These are phyloP conservation scores for Macrostomum lignano DNA, from an alignment of 1,140 invertebrate genomes.

Conservation along the genomic window DNA sequence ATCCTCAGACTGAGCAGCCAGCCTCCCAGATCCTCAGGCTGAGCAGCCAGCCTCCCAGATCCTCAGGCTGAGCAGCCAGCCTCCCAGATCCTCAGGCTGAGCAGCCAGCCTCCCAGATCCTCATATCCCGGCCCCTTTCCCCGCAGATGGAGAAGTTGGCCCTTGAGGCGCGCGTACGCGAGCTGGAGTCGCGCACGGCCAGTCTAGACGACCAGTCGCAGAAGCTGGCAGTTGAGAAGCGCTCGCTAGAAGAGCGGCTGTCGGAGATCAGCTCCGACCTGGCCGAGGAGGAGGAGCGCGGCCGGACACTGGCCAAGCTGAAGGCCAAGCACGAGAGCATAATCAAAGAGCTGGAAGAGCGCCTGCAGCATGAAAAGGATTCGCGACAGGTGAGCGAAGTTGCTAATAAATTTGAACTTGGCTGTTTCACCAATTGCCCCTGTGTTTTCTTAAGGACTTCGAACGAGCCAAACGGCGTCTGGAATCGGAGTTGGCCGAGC, in stretches of 20 bases:
- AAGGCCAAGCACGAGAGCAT: conserved; percentile 3
- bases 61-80: too few species aligned
- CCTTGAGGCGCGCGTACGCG: conserved; percentile 71
- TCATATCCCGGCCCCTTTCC: too few species aligned
- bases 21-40: too few species aligned
- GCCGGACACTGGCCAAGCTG: conserved; percentile 1
- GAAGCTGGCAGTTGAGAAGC: too few species aligned
- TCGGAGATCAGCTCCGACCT: conserved; percentile 2
- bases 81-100: too few species aligned
- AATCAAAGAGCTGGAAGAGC: conserved; percentile 4
- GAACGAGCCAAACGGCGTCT: conserved; percentile 4
- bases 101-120: too few species aligned
- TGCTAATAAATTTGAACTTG: too few species aligned
- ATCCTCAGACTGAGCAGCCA: too few species aligned
- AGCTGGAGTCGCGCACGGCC: conserved; percentile 71
- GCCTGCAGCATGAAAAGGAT: not conserved
- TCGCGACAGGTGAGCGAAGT: conserved; percentile 26
- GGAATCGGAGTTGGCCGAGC: conserved; percentile 4
- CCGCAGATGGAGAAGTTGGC: conserved; percentile 80
- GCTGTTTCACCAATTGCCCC: too few species aligned
- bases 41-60: too few species aligned
- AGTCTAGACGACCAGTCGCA: conserved; percentile 34
- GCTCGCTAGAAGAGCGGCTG: too few species aligned
- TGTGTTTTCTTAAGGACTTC: too few species aligned
- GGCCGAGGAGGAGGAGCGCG: conserved; percentile 4